Conservation (phyloP, 1,140 invertebrate species). For the Pseudachorutes palmiensis region DNA sequence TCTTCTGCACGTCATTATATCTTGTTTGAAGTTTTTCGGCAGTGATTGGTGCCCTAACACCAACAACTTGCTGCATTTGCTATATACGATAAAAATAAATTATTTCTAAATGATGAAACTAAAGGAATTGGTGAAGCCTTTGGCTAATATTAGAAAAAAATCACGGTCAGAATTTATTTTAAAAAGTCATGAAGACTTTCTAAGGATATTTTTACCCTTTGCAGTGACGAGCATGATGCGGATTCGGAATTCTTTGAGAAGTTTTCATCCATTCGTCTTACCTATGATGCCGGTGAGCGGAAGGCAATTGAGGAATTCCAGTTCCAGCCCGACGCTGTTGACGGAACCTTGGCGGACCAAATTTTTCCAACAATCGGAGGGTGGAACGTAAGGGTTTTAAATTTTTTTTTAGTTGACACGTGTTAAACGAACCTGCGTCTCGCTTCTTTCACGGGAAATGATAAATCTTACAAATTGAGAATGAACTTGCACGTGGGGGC, state of each 20-base stretch:
- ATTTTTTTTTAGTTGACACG: no score
- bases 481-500: no score
- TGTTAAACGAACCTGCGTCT: no score
- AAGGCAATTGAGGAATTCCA: slow-evolving; percentile 36
- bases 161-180: slow-evolving; percentile 14
- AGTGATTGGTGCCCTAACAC: no score
- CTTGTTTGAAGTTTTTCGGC: no score
- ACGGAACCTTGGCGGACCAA: slow-evolving; percentile 27
- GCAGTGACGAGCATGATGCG: slow-evolving; percentile 22
- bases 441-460: no score
- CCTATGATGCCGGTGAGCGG: slow-evolving; percentile 29
- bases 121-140: neutral
- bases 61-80: no score
- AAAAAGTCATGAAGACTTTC: neutral
- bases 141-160: neutral
- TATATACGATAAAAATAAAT: no score
- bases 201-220: neutral
- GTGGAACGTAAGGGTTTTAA: slow-evolving; percentile 38
- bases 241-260: slow-evolving; percentile 34
- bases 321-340: slow-evolving; percentile 27
- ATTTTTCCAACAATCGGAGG: slow-evolving; percentile 35
- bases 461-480: no score
- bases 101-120: slow-evolving; percentile 7
- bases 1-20: no score
- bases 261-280: slow-evolving; percentile 35